These are phyloP conservation scores for Neocloeon triangulifer DNA, from an alignment of 1,140 invertebrate species.

Conservation along the genomic window DNA sequence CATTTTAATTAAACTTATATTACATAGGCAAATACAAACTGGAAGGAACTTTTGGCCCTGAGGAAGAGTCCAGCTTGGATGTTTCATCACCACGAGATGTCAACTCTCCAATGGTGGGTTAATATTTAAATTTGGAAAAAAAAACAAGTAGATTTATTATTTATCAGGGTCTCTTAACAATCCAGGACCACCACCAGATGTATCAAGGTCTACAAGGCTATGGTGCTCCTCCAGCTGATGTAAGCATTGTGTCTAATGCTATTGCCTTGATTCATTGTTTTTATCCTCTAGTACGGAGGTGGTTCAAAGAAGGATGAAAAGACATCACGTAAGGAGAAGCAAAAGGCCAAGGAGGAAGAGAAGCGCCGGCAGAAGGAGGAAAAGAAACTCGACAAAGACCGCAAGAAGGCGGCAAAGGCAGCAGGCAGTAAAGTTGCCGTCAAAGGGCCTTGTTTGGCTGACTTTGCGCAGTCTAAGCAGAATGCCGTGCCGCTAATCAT, in stretches of 20 bases:
- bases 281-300: slow-evolving; percentile 26
- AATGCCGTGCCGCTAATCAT: slow-evolving; percentile 76
- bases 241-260: too few relatives aligned
- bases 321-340: slow-evolving; percentile 39
- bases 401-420: slow-evolving; percentile 29
- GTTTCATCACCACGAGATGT: slow-evolving; percentile 40
- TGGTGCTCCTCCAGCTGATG: too few relatives aligned
- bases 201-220: too few relatives aligned
- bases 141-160: too few relatives aligned
- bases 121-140: too few relatives aligned
- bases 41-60: slow-evolving; percentile 23
- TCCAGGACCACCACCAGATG: too few relatives aligned
- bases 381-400: slow-evolving; percentile 48
- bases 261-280: too few relatives aligned
- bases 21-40: slow-evolving; percentile 18
- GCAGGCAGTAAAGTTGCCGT: slow-evolving; percentile 25
- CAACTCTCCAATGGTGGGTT: slow-evolving; percentile 40
- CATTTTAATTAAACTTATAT: too few relatives aligned
- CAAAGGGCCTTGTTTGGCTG: slow-evolving; percentile 25
- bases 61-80: slow-evolving; percentile 42
- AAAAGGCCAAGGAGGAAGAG: slow-evolving; percentile 54
- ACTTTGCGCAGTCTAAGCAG: slow-evolving; percentile 50
- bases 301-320: slow-evolving; percentile 38
- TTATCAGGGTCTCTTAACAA: too few relatives aligned
- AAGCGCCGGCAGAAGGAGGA: slow-evolving; percentile 52